Evolutionary conservation across 2,888 invertebrate species (phyloP), one percentile per base, ranked within the genome.

Genomic region (Seira musarum): DNA sequence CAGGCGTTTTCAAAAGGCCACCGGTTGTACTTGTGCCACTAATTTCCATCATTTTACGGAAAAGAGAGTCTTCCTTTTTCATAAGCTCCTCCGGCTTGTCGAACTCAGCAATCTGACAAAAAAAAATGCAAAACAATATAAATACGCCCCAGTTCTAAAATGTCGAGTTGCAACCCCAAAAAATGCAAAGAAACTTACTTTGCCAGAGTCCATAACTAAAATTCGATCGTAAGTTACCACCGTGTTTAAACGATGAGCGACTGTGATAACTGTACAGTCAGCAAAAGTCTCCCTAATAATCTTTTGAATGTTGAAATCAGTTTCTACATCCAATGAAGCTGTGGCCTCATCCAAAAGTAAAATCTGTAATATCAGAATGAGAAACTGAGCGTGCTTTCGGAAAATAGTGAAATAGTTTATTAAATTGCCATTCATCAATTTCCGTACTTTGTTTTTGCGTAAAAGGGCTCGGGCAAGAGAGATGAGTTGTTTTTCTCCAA

Each of bases 291-390:
- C 87, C 40, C 88, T 88, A 83, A 91, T 90, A 8, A 91, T 90
- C n/a, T 88, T 86, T 86, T 91, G 91, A 80, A 91, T 91, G 22
- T 91, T 87, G 13, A 89, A 88, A 84, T 91, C 91, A 0, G 91
- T 91, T 85, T 90, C 90, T 24, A 90, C 87, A 87, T 91, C 91
- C 1, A 91, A 90, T 0, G 91, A 90, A 0, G 91, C 91, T 1
- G 91, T 91, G 0, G 91, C 91, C 87, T 91, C 91, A 85, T 91
- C 91, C 75, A 91, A 86, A 15, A 91, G 87, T 17, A 91, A 87
- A 30, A 91, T 88, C 88, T 88, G 30, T 5, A 79, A 69, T n/a
- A n/a, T n/a, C n/a, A n/a, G n/a, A n/a, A n/a, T n/a, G n/a, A n/a
- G 15, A 24, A 24, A 25, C 13, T 24, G 21, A 25, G 25, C 17